Base-by-base conservation (phyloP, 2,888 invertebrate species). In the Siphlonurus alternatus region DNA sequence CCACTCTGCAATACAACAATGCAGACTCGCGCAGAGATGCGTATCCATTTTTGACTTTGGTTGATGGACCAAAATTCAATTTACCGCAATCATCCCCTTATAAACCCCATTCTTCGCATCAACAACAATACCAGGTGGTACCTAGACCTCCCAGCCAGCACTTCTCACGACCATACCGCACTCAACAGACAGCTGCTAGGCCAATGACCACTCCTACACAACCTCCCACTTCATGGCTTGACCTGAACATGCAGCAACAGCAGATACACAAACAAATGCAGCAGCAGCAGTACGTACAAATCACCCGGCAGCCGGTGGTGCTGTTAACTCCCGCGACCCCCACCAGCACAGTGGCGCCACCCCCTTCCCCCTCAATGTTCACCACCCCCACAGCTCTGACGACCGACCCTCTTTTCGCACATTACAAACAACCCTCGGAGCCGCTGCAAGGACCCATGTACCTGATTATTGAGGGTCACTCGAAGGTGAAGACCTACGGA, bases 401-500 rank as follows among this genome's bases (percentile, higher is more conserved):
- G 22, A 81, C 82, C 0, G 83, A 85, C 72, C 78, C 82, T 0
- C 73, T 83, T 18, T 83, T 84, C 72, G 80, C 81, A 59, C 80
- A 84, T 67, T 83, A 83, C 70, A 82, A 82, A 70, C 80, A 82
- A 67, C 81, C 85, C 0, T 76, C 78, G 1, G 79, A 83, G 63
- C 84, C 87, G 0, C 75, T 83, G 0, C 72, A 77, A 64, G 81
- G 83, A 0, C 84, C 85, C 0, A 79, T 86, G 81, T 89, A 89
- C 71, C 77, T 89, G 23, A 89, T 90, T 25, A 89, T 89, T 69
- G 88, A 90, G 74, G 89, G 89, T 0, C 89, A 90, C 73, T 89
- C 89, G 0, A 89, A 89, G 76, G 89, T 90, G 0, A 89, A 89
- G 76, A 89, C 87, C 0, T 90, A 90, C 71, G 85, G 89, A 18